These are phyloP conservation scores for Drosophila quinaria DNA, from an alignment of 2,888 invertebrate species.

Conservation along the genomic window DNA sequence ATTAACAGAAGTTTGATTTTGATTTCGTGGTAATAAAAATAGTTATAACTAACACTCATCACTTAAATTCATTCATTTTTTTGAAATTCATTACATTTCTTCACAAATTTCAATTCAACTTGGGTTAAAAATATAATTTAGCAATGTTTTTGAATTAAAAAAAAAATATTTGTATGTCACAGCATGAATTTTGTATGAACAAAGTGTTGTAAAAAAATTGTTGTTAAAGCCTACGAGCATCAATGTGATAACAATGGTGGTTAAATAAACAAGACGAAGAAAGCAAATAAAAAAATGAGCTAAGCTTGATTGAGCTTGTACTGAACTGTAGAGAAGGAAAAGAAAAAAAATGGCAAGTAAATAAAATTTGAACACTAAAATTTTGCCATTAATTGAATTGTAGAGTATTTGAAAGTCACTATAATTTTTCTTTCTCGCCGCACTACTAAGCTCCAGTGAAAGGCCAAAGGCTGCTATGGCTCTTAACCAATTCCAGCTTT, in stretches of 20 bases:
- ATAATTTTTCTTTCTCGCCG: slow-evolving; percentile 10
- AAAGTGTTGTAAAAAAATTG: slow-evolving; percentile 2
- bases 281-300: neutral
- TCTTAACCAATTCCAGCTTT: neutral
- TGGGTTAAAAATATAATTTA: neutral
- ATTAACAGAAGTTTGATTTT: neutral
- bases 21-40: neutral
- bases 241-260: neutral
- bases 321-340: neutral
- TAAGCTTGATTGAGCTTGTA: neutral
- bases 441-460: slow-evolving; percentile 58
- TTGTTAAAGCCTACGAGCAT: neutral
- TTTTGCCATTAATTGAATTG: neutral
- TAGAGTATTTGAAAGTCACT: slow-evolving; percentile 5
- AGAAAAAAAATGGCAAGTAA: neutral
- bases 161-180: slow-evolving; percentile 1
- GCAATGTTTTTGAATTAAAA: neutral
- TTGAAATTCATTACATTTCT: neutral
- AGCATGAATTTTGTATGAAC: neutral
- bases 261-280: neutral
- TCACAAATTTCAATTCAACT: neutral
- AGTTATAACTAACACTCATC: neutral
- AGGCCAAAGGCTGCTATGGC: slow-evolving; percentile 57
- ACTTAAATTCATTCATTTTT: neutral
- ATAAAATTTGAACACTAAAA: no score